These are phyloP conservation scores for Cheirogaleus major DNA, from an alignment of 2,797 vertebrate genomes.

Conservation along the genomic window DNA sequence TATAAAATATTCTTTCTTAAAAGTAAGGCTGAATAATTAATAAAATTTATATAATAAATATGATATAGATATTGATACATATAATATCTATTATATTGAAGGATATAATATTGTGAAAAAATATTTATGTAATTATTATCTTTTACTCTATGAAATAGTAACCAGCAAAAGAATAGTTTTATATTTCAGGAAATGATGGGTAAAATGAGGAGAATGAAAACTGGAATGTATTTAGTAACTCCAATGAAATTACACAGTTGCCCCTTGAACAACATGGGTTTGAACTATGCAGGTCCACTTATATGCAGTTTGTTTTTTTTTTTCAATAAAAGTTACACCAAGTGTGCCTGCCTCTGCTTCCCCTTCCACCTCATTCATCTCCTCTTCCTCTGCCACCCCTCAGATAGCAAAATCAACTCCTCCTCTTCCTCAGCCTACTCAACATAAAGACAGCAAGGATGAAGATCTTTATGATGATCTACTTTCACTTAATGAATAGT, in stretches of 20 bases:
- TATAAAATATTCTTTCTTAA: slow-evolving; percentile 59
- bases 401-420: background rate
- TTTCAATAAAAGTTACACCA: background rate
- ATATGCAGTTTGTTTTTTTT: background rate
- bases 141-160: background rate
- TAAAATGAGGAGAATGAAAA: slow-evolving; percentile 58
- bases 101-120: background rate
- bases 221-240: slow-evolving; percentile 38
- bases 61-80: background rate
- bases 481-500: background rate
- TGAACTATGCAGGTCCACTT: background rate
- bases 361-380: background rate
- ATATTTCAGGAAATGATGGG: slow-evolving; percentile 22
- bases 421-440: background rate
- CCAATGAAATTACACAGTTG: slow-evolving; percentile 21
- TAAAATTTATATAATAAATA: background rate
- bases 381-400: background rate
- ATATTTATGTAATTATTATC: background rate
- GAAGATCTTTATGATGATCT: background rate
- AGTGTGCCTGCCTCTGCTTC: background rate
- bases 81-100: background rate
- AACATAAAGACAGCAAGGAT: background rate
- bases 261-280: background rate
- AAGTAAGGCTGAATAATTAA: background rate
- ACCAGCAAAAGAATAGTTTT: slow-evolving; percentile 56